These are phyloP conservation scores for Argyresthia goedartella DNA, from an alignment of 2,888 invertebrate species.

Conservation along the genomic window DNA sequence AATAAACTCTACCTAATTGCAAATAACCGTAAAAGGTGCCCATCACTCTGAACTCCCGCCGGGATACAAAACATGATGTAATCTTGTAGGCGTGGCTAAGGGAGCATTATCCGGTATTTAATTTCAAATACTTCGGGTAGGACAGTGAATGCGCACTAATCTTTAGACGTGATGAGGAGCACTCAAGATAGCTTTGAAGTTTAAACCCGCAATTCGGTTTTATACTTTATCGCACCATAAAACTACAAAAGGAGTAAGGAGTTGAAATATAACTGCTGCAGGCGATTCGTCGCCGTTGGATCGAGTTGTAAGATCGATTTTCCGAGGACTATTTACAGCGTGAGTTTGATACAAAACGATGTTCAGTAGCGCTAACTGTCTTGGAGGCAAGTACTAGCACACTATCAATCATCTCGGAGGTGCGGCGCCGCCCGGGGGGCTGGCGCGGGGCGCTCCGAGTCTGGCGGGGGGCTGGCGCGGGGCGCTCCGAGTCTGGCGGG, in stretches of 20 bases:
- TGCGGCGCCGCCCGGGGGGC: slow-evolving; percentile 17
- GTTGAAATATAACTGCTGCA: background rate
- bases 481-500: too few relatives aligned
- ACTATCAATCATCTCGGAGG: slow-evolving; percentile 51
- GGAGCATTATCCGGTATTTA: background rate
- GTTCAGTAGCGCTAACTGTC: slow-evolving; percentile 7
- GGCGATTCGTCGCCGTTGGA: slow-evolving; percentile 1
- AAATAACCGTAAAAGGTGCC: too few relatives aligned
- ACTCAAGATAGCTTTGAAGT: background rate
- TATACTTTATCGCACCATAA: background rate
- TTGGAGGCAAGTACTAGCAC: slow-evolving; percentile 7
- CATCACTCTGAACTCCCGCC: too few relatives aligned
- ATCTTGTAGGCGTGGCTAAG: background rate
- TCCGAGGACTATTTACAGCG: slow-evolving; percentile 4
- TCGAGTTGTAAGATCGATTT: background rate
- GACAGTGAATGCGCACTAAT: background rate
- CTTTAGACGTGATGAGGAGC: background rate
- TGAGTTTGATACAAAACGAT: slow-evolving; percentile 11
- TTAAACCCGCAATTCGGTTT: background rate
- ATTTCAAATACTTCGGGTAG: background rate
- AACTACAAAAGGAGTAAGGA: background rate
- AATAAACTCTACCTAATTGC: too few relatives aligned
- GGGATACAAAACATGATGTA: background rate
- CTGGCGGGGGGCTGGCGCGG: too few relatives aligned
- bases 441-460: too few relatives aligned